Evolutionary conservation across 2,113 vertebrate species (phyloP), one percentile per base, ranked within the genome.

Genomic region (Trogon melanurus): DNA sequence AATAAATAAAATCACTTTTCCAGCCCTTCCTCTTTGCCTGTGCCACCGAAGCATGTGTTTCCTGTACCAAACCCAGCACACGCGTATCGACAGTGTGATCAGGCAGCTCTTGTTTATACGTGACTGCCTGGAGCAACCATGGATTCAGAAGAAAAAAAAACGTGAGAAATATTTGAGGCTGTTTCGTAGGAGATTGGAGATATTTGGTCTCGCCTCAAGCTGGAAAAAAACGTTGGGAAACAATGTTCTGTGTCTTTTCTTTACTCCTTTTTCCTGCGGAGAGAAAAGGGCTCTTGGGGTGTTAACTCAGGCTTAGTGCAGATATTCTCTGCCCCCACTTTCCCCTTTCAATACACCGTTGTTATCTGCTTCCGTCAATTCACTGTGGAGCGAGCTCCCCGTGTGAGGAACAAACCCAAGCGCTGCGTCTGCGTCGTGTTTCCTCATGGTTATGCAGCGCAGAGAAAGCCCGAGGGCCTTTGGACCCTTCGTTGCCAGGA

Each of bases 11-110:
- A 21, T 79, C 9, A 16, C 48, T 89, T 11, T 44, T 30, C 69
- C 85, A 67, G 85, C 88, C 95, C 95, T 96, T 97, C 95, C 95
- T 95, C 95, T 93, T 93, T 79, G 84, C 45, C 25, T 73, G 50
- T 76, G 67, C 69, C 53, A 22, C 47, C 22, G 56, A 16, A 74
- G 45, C 79, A 73, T 82, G 85, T 76, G 72, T 91, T 96, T 97
- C 95, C 93, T 95, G 88, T 66, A 56, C 10, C 48, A 74, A 48
- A 13, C 61, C 16, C 61, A 30, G 66, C 72, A 21, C 51, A 16
- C 3, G 1, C 23, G 16, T 32, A 62, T 12, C 10, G 9, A 9
- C 5, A 13, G 50, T 14, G 4, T 71, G 79, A 25, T 73, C 22
- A 71, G 72, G 91, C 85, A 84, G 73, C 30, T 1, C 61, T 41